These are phyloP conservation scores for Ardeotis arabs DNA, from an alignment of 2,113 vertebrate species.

Conservation along the genomic window DNA sequence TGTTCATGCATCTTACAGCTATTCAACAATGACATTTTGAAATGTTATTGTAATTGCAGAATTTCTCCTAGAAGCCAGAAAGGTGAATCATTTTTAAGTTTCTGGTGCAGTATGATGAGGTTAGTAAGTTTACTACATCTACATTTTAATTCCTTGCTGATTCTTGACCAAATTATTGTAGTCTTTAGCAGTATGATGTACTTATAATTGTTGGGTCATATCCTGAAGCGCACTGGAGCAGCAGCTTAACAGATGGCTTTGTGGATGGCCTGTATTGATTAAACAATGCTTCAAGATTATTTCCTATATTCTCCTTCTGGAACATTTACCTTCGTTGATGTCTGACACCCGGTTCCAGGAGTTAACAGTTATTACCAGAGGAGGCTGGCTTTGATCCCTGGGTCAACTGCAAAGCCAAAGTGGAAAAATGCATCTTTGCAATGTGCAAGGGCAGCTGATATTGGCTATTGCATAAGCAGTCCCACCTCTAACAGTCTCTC, in stretches of 20 bases:
- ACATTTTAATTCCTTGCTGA: not conserved
- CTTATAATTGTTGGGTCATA: not conserved
- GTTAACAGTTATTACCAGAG: not conserved
- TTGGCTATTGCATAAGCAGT: not conserved
- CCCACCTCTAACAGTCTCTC: not conserved
- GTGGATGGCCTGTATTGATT: not conserved
- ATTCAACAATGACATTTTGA: not conserved
- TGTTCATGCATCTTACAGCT: conserved; percentile 24
- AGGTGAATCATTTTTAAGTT: not conserved
- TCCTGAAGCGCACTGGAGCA: not conserved
- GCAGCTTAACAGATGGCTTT: not conserved
- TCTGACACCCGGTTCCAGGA: not conserved
- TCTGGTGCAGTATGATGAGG: not conserved
- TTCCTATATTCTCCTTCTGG: not conserved
- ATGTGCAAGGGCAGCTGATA: not conserved
- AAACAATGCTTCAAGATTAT: not conserved
- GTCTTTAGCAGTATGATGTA: not conserved
- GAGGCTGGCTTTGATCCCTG: not conserved
- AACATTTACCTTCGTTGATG: not conserved
- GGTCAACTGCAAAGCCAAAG: not conserved
- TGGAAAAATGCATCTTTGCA: not conserved
- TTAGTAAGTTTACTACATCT: not conserved
- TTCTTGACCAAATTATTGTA: conserved; percentile 11
- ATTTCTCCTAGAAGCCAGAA: not conserved
- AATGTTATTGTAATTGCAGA: not conserved